Conservation (phyloP, 2,888 invertebrate genomes). For the Drosophila cracens region DNA sequence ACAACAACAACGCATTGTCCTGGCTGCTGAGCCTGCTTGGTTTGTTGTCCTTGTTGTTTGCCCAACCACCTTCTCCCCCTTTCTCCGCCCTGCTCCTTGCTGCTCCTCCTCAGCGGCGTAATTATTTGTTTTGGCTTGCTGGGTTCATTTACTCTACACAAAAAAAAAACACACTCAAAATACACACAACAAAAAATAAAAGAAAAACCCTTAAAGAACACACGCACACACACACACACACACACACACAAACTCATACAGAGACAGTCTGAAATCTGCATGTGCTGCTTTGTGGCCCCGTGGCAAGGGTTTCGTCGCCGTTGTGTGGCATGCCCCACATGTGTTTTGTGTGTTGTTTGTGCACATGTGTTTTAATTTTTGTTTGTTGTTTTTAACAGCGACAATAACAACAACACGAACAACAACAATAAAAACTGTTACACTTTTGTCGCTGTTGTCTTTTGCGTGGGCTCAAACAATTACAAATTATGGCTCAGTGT, state of each 20-base stretch:
- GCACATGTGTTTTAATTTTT: slow-evolving; percentile 71
- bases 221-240: slow-evolving; percentile 35
- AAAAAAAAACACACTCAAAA: slow-evolving; percentile 31
- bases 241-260: slow-evolving; percentile 26
- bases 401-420: slow-evolving; percentile 29
- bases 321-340: slow-evolving; percentile 59
- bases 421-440: slow-evolving; percentile 52
- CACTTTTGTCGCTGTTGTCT: slow-evolving; percentile 62
- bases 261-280: slow-evolving; percentile 35
- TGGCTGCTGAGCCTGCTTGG: slow-evolving; percentile 46
- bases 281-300: slow-evolving; percentile 30
- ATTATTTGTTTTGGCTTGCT: slow-evolving; percentile 80
- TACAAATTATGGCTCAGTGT: slow-evolving; percentile 74
- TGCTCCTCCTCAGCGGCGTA: slow-evolving; percentile 46
- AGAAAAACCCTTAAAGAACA: slow-evolving; percentile 57
- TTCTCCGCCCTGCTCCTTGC: slow-evolving; percentile 15
- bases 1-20: slow-evolving; percentile 47
- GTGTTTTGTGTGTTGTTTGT: slow-evolving; percentile 53
- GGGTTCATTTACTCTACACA: slow-evolving; percentile 74
- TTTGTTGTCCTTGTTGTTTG: slow-evolving; percentile 34
- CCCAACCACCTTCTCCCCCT: slow-evolving; percentile 17
- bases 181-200: slow-evolving; percentile 38
- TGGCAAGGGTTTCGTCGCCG: slow-evolving; percentile 57
- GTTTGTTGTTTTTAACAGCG: slow-evolving; percentile 59
- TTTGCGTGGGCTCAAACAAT: slow-evolving; percentile 77